Conservation (phyloP, 2,113 vertebrate species). For the Ctenodactylus gundi region DNA sequence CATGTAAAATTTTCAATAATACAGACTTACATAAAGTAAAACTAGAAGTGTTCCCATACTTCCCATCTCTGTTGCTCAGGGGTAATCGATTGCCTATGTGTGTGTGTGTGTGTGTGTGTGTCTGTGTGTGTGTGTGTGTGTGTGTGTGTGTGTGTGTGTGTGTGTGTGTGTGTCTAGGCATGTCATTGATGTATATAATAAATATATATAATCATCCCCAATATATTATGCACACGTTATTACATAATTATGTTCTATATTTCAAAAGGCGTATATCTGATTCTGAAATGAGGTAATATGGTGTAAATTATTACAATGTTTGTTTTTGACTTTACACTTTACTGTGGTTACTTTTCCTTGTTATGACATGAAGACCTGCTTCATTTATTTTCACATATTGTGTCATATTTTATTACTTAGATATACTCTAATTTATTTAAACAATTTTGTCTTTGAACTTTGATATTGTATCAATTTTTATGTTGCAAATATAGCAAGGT, state of each 20-base stretch:
- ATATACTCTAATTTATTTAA: not conserved
- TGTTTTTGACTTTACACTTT: not conserved
- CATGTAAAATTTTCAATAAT: not conserved
- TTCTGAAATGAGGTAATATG: not conserved
- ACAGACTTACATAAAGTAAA: not conserved
- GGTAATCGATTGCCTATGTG: not conserved
- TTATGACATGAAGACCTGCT: not conserved
- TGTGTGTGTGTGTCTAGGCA: not conserved
- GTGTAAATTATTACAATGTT: not conserved
- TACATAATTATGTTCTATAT: not conserved
- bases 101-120: not conserved
- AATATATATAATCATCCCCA: not conserved
- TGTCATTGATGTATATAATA: not conserved
- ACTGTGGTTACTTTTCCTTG: not conserved
- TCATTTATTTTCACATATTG: not conserved
- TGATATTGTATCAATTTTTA: not conserved
- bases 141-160: too few relatives aligned
- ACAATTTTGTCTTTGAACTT: not conserved
- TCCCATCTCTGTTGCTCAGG: not conserved
- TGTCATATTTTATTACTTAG: not conserved
- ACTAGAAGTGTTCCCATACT: not conserved
- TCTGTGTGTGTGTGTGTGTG: too few relatives aligned
- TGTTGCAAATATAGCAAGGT: not conserved
- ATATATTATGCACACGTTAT: not conserved
- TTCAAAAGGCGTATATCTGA: not conserved